Conservation (phyloP, 2,797 vertebrate genomes). For the Lindbergichthys nudifrons region DNA sequence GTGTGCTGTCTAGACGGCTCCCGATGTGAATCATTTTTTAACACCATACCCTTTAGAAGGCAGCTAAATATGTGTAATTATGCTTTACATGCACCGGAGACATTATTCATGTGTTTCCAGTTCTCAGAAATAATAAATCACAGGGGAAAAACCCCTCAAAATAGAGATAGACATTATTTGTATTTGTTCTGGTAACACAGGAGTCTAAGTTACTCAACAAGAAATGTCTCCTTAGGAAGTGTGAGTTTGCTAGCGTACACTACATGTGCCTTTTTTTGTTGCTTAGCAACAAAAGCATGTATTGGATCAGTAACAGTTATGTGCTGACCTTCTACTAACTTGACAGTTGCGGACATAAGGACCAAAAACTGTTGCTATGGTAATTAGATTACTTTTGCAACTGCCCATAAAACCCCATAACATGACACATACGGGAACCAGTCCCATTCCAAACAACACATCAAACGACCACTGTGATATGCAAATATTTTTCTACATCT, state of each 20-base stretch:
- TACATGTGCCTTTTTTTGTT: slow-evolving; percentile 37
- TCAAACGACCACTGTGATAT: slow-evolving; percentile 32
- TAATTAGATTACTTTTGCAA: slow-evolving; percentile 18
- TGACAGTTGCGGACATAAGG: slow-evolving; percentile 11
- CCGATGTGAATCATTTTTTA: neutral
- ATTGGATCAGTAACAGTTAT: slow-evolving; percentile 13
- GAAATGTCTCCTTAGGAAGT: neutral
- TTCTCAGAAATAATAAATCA: neutral
- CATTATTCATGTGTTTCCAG: neutral
- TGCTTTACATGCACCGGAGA: neutral
- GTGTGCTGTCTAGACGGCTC: neutral
- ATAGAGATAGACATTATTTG: neutral
- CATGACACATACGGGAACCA: slow-evolving; percentile 10
- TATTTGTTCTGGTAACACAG: neutral
- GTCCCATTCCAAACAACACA: slow-evolving; percentile 14
- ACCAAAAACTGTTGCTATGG: slow-evolving; percentile 13
- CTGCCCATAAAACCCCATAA: neutral
- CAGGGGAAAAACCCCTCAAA: neutral
- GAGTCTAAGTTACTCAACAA: slow-evolving; percentile 1
- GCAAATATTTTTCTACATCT: slow-evolving; percentile 23
- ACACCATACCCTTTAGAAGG: neutral
- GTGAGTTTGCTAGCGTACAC: neutral
- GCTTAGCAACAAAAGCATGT: slow-evolving; percentile 36
- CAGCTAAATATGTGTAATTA: neutral
- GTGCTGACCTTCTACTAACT: slow-evolving; percentile 30